A percentile compares a stretch with the other conserved stretches of the same genome.
Conservation (phyloP, 1,140 invertebrate species). For the Calycopis cecrops region DNA sequence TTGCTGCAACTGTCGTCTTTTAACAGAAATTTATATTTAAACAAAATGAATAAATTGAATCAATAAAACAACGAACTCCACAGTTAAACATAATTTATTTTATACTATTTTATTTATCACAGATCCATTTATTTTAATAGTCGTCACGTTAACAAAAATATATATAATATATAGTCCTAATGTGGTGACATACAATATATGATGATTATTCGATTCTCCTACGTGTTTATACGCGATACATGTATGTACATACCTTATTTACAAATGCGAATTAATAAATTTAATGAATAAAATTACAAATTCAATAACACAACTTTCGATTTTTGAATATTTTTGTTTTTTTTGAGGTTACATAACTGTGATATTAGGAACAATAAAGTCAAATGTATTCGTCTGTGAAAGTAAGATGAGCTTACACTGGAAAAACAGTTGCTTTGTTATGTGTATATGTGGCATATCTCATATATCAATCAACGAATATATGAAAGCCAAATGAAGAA, state of each 20-base stretch:
- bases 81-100: slow-evolving; percentile 75
- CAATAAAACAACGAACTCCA: slow-evolving; percentile 43
- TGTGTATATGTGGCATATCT: too few relatives aligned
- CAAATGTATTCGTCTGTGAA: too few relatives aligned
- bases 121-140: slow-evolving; percentile 74
- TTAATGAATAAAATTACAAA: slow-evolving; percentile 12
- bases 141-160: slow-evolving; percentile 74
- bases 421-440: too few relatives aligned
- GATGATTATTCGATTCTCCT: slow-evolving; percentile 28
- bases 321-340: slow-evolving; percentile 10
- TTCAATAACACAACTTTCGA: background rate
- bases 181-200: slow-evolving; percentile 49
- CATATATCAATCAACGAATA: too few relatives aligned
- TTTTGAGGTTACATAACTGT: slow-evolving; percentile 2
- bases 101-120: slow-evolving; percentile 74
- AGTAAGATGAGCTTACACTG: too few relatives aligned
- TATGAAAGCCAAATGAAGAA: too few relatives aligned
- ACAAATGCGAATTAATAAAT: slow-evolving; percentile 36
- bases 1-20: too few relatives aligned
- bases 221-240: slow-evolving; percentile 39
- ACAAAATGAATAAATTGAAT: too few relatives aligned
- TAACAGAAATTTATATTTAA: too few relatives aligned
- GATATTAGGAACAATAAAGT: slow-evolving; percentile 3
- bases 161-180: slow-evolving; percentile 57
- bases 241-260: slow-evolving; percentile 64